These are phyloP conservation scores for Coregonus ussuriensis DNA, from an alignment of 2,797 vertebrate species.

Conservation along the genomic window DNA sequence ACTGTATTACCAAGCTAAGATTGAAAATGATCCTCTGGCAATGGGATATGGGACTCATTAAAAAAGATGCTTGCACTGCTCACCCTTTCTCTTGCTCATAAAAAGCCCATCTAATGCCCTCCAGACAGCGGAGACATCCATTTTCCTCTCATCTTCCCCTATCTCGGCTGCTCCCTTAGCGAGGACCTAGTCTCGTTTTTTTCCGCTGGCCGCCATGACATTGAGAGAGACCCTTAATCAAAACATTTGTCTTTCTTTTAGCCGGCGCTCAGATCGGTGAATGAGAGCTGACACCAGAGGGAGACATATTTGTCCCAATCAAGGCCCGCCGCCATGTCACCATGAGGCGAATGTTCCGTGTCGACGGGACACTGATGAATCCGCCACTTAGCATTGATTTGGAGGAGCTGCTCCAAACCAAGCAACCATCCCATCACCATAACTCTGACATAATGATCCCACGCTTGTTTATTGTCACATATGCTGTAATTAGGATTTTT, in stretches of 20 bases:
- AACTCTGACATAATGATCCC: conserved; percentile 50
- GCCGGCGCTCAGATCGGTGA: conserved; percentile 65
- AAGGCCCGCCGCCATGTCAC: conserved; percentile 71
- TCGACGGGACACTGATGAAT: conserved; percentile 80
- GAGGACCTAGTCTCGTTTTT: conserved; percentile 69
- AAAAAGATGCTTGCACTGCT: conserved; percentile 44
- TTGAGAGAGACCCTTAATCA: conserved; percentile 80
- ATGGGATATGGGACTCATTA: conserved; percentile 55
- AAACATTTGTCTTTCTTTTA: conserved; percentile 83
- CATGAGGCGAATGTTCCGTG: conserved; percentile 66
- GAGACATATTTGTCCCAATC: conserved; percentile 82
- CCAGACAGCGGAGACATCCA: conserved; percentile 64
- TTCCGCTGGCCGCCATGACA: conserved; percentile 67
- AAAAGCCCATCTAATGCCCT: conserved; percentile 57
- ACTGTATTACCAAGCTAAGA: conserved; percentile 21
- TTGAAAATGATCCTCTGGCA: conserved; percentile 29
- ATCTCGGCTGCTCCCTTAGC: conserved; percentile 61
- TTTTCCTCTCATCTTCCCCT: conserved; percentile 64
- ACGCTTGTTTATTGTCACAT: conserved; percentile 45
- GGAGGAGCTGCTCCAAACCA: conserved; percentile 67
- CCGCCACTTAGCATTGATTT: conserved; percentile 81
- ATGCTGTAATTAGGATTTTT: conserved; percentile 40
- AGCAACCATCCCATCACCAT: conserved; percentile 42
- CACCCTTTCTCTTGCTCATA: conserved; percentile 54
- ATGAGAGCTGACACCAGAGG: conserved; percentile 78